These are phyloP conservation scores for Yponomeuta plumbellus DNA, from an alignment of 2,888 invertebrate genomes.

Conservation along the genomic window DNA sequence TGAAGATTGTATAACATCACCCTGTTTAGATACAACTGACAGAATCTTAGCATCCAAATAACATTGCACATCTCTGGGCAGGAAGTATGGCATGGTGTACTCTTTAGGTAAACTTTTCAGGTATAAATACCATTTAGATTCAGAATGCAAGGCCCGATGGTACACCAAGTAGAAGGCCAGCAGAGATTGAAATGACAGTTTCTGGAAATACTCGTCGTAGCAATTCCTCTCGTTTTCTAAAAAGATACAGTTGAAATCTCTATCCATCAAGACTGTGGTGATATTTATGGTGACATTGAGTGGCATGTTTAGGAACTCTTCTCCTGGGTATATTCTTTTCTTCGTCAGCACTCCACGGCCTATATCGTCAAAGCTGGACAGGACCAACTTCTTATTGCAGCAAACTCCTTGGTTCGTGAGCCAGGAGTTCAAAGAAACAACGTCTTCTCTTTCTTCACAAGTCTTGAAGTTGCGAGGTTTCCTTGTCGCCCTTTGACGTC, in stretches of 20 bases:
- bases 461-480: constrained; percentile 45
- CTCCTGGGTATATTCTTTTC: constrained; percentile 69
- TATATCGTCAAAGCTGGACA: constrained; percentile 79
- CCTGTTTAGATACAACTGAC: constrained; percentile 70
- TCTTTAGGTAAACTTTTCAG: constrained; percentile 80
- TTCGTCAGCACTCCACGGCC: constrained; percentile 85
- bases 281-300: constrained; percentile 76
- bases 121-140: constrained; percentile 80
- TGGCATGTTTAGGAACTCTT: constrained; percentile 79
- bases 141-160: constrained; percentile 75
- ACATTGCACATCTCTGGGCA: constrained; percentile 71
- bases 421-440: constrained; percentile 73
- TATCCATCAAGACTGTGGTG: constrained; percentile 72
- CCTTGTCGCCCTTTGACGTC: constrained; percentile 53
- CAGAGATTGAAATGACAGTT: constrained; percentile 81
- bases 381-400: constrained; percentile 71
- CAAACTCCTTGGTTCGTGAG: constrained; percentile 72
- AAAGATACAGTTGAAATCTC: constrained; percentile 69
- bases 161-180: constrained; percentile 84
- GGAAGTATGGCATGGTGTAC: constrained; percentile 83
- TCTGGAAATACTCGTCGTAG: constrained; percentile 49
- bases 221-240: constrained; percentile 59
- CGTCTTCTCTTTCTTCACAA: constrained; percentile 50
- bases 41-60: constrained; percentile 76
- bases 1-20: constrained; percentile 59